Base-by-base conservation (phyloP, 2,888 invertebrate species). In the Sinodicranocentrus sp. region DNA sequence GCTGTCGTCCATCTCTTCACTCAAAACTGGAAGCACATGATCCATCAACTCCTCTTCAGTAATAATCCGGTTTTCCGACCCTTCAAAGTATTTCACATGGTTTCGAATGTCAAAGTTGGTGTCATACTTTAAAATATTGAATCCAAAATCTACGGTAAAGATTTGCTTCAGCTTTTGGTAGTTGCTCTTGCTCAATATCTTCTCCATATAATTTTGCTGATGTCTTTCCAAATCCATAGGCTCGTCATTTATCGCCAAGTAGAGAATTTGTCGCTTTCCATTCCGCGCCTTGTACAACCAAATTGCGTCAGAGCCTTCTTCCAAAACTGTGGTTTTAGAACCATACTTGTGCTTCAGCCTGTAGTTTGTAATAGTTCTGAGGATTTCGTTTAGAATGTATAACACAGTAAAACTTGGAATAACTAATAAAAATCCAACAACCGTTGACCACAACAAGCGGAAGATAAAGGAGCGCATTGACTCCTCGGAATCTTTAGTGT, bases 81-180 rank as follows among this genome's bases (percentile, higher is more conserved):
- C 80, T 19, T 79, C 54, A 17, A 86, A 71, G 19, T 26, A 21
- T 21, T 78, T 71, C 6, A 88, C 86, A 54, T 88, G 88, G n/a
- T 85, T 86, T 10, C 59, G 33, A n/a, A 88, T 78, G 26, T 85
- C 70, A 61, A 88, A 88, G 23, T 80, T 67, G n/a, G 65, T 57
- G 61, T 86, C 85, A 44, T 82, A 63, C 70, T 87, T 82, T 82
- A 86, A 86, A 61, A 85, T 83, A 23, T 71, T 68, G 72, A 84
- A 88, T 2, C 87, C 86, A 28, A 39, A 82, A 10, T 70, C 71
- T n/a, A 33, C 73, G 5, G 71, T 77, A 44, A 85, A 82, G 2
- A 87, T 87, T 17, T 85, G 84, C n/a, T 73, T 84, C 28, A 88
- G 54, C 57, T 86, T 88, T 39, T 76, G 44, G 65, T 86, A 88